phyloP scores from a whole-genome alignment of 2,888 invertebrate species.

The Cheilosia urbana region DNA sequence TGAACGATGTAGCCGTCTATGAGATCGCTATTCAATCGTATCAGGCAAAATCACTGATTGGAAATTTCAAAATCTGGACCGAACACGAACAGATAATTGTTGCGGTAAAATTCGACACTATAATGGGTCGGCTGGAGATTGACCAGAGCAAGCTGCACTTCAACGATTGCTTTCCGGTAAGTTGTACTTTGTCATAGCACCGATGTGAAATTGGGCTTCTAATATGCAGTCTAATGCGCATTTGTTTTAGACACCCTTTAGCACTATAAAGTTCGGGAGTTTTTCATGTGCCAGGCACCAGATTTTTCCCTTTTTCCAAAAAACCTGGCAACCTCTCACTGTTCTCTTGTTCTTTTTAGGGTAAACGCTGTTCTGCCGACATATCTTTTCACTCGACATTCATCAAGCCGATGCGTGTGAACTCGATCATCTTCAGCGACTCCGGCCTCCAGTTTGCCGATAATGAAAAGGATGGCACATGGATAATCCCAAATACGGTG shows the following conservation, averaged over 20 bases:
- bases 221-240: too few species aligned
- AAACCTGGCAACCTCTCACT: background rate
- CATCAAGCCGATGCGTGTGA: conserved; percentile 90
- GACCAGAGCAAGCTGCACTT: conserved; percentile 89
- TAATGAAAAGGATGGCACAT: conserved; percentile 82
- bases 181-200: conserved; percentile 78
- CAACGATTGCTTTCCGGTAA: conserved; percentile 92
- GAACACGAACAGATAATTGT: conserved; percentile 88
- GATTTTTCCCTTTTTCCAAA: background rate
- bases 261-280: too few species aligned
- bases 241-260: too few species aligned
- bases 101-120: conserved; percentile 90
- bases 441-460: conserved; percentile 86
- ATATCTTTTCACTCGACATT: conserved; percentile 93
- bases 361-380: conserved; percentile 90
- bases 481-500: conserved; percentile 84
- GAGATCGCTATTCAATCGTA: conserved; percentile 88
- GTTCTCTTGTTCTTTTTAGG: conserved; percentile 84
- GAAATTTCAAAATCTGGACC: conserved; percentile 90
- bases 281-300: background rate
- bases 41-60: conserved; percentile 88
- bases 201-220: too few species aligned
- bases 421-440: conserved; percentile 85
- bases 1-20: conserved; percentile 84
- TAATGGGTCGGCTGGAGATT: conserved; percentile 89